Conservation (phyloP, 2,888 invertebrate species). For the Peribatodes rhomboidaria region DNA sequence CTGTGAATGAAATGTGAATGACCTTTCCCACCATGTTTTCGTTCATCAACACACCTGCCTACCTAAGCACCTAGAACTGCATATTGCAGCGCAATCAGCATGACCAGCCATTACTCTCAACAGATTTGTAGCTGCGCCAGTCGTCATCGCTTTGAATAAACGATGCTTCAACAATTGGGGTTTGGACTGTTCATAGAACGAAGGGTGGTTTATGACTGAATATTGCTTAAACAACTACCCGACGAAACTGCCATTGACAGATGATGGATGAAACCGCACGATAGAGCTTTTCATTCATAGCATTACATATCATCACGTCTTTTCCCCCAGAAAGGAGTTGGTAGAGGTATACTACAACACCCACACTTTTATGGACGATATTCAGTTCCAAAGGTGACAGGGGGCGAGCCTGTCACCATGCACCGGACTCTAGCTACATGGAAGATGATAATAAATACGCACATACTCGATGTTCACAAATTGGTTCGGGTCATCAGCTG, state of each 20-base stretch:
- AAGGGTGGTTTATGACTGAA: background rate
- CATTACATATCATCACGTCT: no score
- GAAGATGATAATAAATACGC: no score
- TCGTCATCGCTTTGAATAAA: background rate
- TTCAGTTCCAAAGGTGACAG: no score
- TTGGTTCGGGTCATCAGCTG: no score
- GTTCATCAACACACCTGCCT: background rate
- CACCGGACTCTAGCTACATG: no score
- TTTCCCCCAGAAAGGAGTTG: no score
- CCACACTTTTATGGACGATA: no score
- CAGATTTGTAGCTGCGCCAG: background rate
- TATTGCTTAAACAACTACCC: background rate
- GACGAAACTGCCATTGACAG: background rate
- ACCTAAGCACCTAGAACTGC: background rate
- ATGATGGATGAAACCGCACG: background rate
- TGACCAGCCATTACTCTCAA: background rate
- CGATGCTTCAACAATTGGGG: background rate
- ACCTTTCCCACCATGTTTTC: background rate
- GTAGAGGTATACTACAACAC: no score
- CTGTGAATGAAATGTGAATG: no score
- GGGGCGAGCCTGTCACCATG: no score
- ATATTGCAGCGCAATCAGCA: slow-evolving; percentile 22
- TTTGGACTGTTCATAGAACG: background rate
- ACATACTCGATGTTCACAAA: no score
- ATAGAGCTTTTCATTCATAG: no score